A percentile compares a stretch with the other conserved stretches of the same genome.
Conservation (phyloP, 1,140 invertebrate species). For the Aleiodes sp. region DNA sequence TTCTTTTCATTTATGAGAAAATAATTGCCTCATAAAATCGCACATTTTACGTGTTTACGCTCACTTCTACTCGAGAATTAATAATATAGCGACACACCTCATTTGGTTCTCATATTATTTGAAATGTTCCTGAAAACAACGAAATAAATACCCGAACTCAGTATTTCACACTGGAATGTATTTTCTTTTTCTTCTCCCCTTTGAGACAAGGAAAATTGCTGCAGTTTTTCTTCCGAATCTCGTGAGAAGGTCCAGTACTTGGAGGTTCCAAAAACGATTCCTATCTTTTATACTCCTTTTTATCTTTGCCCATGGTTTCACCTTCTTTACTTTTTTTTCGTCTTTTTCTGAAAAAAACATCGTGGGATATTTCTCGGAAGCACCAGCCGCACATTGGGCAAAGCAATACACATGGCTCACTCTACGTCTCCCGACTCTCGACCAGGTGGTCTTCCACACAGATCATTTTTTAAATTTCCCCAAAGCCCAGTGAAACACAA, state of each 20-base stretch:
- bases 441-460: conserved; percentile 13
- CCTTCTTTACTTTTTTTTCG: conserved; percentile 7
- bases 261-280: conserved; percentile 2
- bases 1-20: no score
- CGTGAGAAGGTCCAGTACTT: conserved; percentile 12
- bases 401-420: conserved; percentile 17
- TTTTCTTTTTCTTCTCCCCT: conserved; percentile 5
- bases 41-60: no score
- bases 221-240: conserved; percentile 20
- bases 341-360: neutral
- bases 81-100: no score
- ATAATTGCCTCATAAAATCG: conserved; percentile 8
- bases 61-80: conserved; percentile 1
- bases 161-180: conserved; percentile 13
- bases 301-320: neutral
- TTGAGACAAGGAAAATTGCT: conserved; percentile 13
- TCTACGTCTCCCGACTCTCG: neutral
- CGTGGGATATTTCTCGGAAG: conserved; percentile 24
- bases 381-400: conserved; percentile 19
- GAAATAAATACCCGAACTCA: conserved; percentile 6
- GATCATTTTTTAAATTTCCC: conserved; percentile 30
- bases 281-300: conserved; percentile 3
- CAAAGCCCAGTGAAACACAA: neutral
- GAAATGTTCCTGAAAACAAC: neutral
- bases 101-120: no score